Base-by-base conservation (phyloP, 2,113 vertebrate genomes). In the Tiliqua scincoides region DNA sequence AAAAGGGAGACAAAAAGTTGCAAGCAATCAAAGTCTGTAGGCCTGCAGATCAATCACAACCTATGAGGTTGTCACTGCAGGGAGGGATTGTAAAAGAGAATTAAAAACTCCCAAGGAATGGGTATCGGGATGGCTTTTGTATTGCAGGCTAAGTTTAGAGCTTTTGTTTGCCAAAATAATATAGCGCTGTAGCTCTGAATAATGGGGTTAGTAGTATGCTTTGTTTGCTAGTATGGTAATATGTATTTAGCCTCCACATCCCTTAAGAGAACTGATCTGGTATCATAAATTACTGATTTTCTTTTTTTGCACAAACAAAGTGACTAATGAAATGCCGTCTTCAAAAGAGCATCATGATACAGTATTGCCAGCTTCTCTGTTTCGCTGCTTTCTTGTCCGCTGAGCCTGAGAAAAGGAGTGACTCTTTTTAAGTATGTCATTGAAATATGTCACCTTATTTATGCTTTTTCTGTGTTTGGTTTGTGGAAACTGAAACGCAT, bases 1-100 rank as follows among this genome's bases (percentile, higher is more conserved):
- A 89, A 81, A 79, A 92, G 70, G 0, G 7, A 90, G 87, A 95
- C 86, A 93, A 93, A 95, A 95, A 89, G 68, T 94, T 92, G 74
- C 83, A 84, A 88, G 89, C 88, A 83, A 91, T 81, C 23, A 15
- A 87, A 95, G 85, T 18, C 68, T 79, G 35, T 85, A 90, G 76
- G 80, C 89, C 92, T 94, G 79, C 85, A 94, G 93, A 93, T 93
- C 91, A 91, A 23, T 94, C n/a, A 15, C 63, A 17, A 63, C 62
- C 57, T 23, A 76, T 17, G 65, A 87, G 86, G 87, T 67, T 93
- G 87, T 93, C 90, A 92, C 32, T 37, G n/a, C 71, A 32, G 61
- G 67, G 87, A 94, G 89, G 27, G 40, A 21, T 14, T 92, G 14
- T 88, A 91, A 94, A 77, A 88, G 72, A 79, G 83, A 88, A 83